Evolutionary conservation across 2,888 invertebrate species (phyloP).

Genomic region (Muschampia plurimacula): DNA sequence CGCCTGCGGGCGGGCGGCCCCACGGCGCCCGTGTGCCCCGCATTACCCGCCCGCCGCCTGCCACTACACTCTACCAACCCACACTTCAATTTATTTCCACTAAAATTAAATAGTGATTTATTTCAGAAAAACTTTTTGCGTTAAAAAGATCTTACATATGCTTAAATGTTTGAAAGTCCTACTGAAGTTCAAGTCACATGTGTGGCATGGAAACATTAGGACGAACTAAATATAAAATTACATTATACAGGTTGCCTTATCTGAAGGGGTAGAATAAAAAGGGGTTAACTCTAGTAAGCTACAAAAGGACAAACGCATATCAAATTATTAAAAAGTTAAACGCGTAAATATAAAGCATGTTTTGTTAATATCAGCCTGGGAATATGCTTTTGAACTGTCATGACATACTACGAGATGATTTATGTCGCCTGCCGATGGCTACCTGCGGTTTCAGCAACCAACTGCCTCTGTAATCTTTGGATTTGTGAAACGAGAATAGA

Average conservation of each 20-base stretch:
- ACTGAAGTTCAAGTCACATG: neutral
- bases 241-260: neutral
- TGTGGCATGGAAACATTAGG: neutral
- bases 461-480: conserved; percentile 28
- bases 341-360: neutral
- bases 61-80: conserved; percentile 63
- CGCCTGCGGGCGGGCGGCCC: conserved; percentile 77
- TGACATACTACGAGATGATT: conserved; percentile 22
- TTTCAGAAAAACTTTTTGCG: conserved; percentile 23
- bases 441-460: conserved; percentile 30
- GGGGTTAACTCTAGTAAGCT: neutral
- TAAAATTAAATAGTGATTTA: conserved; percentile 57
- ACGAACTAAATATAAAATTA: neutral
- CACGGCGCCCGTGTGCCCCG: conserved; percentile 67
- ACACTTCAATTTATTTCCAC: conserved; percentile 70
- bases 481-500: conserved; percentile 27
- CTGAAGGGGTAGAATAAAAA: conserved; percentile 2
- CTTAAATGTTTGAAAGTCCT: conserved; percentile 8
- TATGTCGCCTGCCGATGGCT: conserved; percentile 33
- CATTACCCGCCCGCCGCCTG: conserved; percentile 56
- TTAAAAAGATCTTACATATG: conserved; percentile 3
- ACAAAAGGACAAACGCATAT: neutral
- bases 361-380: conserved; percentile 12
- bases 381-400: conserved; percentile 26
- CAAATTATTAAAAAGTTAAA: conserved; percentile 1